Percentiles rank a stretch among this genome's conserved stretches.
Conservation (phyloP, 2,113 vertebrate species). For the Oostethus manadensis region DNA sequence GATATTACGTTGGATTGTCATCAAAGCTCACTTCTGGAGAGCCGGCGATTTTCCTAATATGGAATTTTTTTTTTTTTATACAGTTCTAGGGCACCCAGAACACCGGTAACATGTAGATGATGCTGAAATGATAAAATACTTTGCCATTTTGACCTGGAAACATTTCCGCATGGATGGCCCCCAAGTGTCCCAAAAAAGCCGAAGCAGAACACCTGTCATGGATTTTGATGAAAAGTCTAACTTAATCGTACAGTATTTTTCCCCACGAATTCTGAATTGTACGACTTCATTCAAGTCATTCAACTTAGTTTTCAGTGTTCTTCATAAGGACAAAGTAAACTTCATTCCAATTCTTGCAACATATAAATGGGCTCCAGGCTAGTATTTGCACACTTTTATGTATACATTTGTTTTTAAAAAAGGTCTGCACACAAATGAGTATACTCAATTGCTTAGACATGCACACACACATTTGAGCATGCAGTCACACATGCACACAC, state of each 20-base stretch:
- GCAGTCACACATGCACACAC: conserved; percentile 3
- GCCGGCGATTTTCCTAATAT: too few species aligned
- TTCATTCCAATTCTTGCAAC: conserved; percentile 56
- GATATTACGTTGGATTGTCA: too few species aligned
- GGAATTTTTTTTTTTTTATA: too few species aligned
- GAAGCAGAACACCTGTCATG: too few species aligned
- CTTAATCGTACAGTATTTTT: neutral
- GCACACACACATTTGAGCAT: conserved; percentile 4
- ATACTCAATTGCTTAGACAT: neutral
- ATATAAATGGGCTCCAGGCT: conserved; percentile 63
- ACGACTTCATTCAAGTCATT: neutral
- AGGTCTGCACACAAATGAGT: conserved; percentile 27
- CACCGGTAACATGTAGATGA: too few species aligned
- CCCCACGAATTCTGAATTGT: neutral
- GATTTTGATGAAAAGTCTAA: too few species aligned
- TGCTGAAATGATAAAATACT: too few species aligned
- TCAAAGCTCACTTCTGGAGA: too few species aligned
- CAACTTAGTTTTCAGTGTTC: neutral
- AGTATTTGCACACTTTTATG: conserved; percentile 32
- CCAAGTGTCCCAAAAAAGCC: too few species aligned
- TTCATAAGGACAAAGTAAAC: conserved; percentile 69
- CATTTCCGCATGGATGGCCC: too few species aligned
- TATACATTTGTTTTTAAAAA: conserved; percentile 45
- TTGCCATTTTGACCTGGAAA: too few species aligned
- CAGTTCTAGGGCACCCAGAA: too few species aligned